Evolutionary conservation across 2,113 vertebrate genomes (phyloP).

Genomic region (Piprites chloris): DNA sequence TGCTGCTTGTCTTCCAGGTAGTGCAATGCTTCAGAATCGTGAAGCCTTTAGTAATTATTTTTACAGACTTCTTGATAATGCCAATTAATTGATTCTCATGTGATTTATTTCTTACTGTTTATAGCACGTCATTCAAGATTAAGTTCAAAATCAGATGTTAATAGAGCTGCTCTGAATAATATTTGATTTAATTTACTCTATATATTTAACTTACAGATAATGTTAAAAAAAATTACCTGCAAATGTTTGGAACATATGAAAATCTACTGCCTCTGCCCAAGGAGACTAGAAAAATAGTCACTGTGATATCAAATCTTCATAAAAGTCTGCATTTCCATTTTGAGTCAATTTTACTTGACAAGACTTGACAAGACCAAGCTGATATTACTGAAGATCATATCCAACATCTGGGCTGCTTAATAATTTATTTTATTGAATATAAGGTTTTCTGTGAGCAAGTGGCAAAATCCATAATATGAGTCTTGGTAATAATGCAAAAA

Average conservation of each 20-base stretch:
- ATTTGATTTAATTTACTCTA: not conserved
- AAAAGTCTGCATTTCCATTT: not conserved
- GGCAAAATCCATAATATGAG: not conserved
- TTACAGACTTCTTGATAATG: conserved; percentile 32
- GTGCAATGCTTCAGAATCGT: not conserved
- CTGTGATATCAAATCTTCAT: not conserved
- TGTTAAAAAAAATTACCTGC: not conserved
- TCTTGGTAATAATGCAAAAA: not conserved
- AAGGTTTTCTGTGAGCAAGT: not conserved
- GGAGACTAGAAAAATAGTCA: conserved; percentile 10
- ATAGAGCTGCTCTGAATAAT: not conserved
- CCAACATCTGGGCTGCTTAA: not conserved
- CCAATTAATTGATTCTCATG: conserved; percentile 21
- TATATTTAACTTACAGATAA: not conserved
- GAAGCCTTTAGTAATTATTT: conserved; percentile 24
- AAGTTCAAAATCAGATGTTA: conserved; percentile 29
- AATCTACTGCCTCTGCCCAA: not conserved
- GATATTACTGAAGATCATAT: not conserved
- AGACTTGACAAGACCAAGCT: not conserved
- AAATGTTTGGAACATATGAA: not conserved
- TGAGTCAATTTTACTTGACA: not conserved
- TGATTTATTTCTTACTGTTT: not conserved
- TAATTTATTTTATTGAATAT: not conserved
- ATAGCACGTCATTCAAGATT: not conserved
- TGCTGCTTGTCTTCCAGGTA: conserved; percentile 24